Evolutionary conservation across 2,113 vertebrate species (phyloP), one percentile per base, ranked within the genome.

Genomic region (Callochromis pleurospilus): DNA sequence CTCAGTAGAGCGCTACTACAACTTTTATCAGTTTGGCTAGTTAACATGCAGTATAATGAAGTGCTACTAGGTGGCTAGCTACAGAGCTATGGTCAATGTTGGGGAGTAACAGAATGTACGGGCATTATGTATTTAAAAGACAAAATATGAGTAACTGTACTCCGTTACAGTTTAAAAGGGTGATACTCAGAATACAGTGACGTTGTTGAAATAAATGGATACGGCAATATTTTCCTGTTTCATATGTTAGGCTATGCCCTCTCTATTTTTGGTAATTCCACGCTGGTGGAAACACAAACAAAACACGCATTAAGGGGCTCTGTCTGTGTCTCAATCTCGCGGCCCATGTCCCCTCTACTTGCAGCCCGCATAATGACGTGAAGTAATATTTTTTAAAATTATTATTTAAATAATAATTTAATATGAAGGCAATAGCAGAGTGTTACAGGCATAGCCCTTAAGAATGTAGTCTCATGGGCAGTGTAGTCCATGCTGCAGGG

Each of bases 221-320:
- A 54, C 1, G 0, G 10, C 0, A 3, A 0, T 24, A 12, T 24
- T 55, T 55, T 55, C 53, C 53, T 55, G 53, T 55, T 55, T 12
- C 2, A 24, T 55, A 54, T 54, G 53, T 55, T 55, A 0, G 53
- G 53, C 53, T 54, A 0, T 54, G 1, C 1, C n/a, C 0, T 54
- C 53, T 24, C 53, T 54, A 7, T 24, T 0, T 24, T 54, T 54
- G 53, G 1, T 54, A 24, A 54, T 54, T 54, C n/a, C 53, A 24
- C n/a, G n/a, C 53, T 54, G n/a, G n/a, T 54, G 53, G 10, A 2
- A 54, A 54, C n/a, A 6, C n/a, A 54, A 54, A 1, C 53, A 54
- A 54, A 54, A 4, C 53, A 6, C 6, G 0, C 53, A 54, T 54
- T 54, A 54, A 24, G 51, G 0, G 10, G 10, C n/a, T 54, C 51